Percentiles rank a stretch among this genome's conserved stretches.
Conservation (phyloP, 2,888 invertebrate genomes). For the Mechanitis mazaeus region DNA sequence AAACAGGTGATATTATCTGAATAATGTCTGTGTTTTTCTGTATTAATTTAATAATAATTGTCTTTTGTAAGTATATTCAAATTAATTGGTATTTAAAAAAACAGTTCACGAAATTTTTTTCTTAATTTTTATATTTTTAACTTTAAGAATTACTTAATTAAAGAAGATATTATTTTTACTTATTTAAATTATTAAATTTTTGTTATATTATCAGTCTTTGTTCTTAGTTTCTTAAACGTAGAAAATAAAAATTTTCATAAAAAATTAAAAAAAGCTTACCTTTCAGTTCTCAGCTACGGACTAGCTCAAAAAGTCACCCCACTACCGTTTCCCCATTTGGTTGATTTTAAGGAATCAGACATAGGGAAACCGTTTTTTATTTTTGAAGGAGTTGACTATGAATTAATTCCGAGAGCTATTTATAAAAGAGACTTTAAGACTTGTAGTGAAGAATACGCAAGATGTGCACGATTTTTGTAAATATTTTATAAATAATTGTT, state of each 20-base stretch:
- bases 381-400: conserved; percentile 26
- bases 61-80: too few relatives aligned
- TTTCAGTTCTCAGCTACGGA: conserved; percentile 6
- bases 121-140: too few relatives aligned
- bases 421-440: conserved; percentile 1
- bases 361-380: conserved; percentile 17
- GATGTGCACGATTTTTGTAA: conserved; percentile 17
- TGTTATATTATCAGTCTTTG: too few relatives aligned
- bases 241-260: too few relatives aligned
- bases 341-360: conserved; percentile 11
- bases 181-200: too few relatives aligned
- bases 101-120: neutral
- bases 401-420: conserved; percentile 6
- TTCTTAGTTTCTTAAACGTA: too few relatives aligned
- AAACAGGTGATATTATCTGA: neutral
- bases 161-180: too few relatives aligned
- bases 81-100: too few relatives aligned
- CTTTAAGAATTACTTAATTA: too few relatives aligned
- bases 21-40: neutral
- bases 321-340: conserved; percentile 18
- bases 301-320: neutral
- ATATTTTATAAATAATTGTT: neutral
- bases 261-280: neutral
- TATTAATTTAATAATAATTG: too few relatives aligned
- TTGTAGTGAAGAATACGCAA: conserved; percentile 13